Evolutionary conservation across 2,797 vertebrate genomes (phyloP), one percentile per base, ranked within the genome.

Genomic region (Ispidina lecontei): DNA sequence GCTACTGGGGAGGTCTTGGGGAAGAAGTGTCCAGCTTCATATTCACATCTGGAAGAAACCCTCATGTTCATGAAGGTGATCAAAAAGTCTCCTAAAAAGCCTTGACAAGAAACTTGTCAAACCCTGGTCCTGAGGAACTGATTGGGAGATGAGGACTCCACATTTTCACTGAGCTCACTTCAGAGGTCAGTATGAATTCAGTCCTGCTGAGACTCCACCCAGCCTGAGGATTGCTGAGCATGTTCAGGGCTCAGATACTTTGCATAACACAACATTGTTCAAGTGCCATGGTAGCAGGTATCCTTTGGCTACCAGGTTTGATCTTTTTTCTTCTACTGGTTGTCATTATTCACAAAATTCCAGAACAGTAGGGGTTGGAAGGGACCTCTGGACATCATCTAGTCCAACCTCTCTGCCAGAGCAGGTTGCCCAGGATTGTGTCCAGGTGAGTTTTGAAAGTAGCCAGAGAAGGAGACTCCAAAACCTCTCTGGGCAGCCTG

Each of bases 221-320:
- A 43, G 17, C 26, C 29, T 7, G 6, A 60, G 28, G 52, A 86
- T 28, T 2, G 1, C 11, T 0, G 2, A 52, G 5, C 0, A 0
- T 19, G 10, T 12, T 62, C 59, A 51, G 23, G 21, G 12, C 18
- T 67, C 55, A 55, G 67, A 41, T 10, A 37, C 20, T 76, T 85
- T 29, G 43, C 7, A 16, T 59, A 37, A 23, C 44, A 59, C 8
- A 22, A 2, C 7, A 0, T 29, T 23, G 39, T 19, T 75, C 43
- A 58, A 71, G 12, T 6, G 20, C 65, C 25, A 25, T 43, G 58
- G n/a, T 37, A 81, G 13, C 17, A 60, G 4, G 1, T 25, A 14
- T 17, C 14, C 23, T 13, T 10, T 52, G 25, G 28, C 8, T 14
- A 59, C 0, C 1, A 59, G 4, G 22, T 77, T 47, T 65, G 26